Base-by-base conservation (phyloP, 2,888 invertebrate species). In the Adelphocoris suturalis region DNA sequence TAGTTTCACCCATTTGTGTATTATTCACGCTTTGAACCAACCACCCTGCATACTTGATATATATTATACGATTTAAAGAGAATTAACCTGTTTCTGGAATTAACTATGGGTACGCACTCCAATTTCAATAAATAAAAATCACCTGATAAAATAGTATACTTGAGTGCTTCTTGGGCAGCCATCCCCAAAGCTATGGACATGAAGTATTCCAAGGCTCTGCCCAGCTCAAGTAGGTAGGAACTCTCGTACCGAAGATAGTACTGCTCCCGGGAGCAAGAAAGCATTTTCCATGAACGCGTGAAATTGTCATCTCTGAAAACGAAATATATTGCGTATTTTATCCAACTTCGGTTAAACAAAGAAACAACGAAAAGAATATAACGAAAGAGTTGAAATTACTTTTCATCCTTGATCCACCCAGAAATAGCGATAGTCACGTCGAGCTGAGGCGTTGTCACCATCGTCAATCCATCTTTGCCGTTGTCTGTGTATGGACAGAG, bases 241-340 rank as follows among this genome's bases (percentile, higher is more conserved):
- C 95, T 94, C 92, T 96, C 96, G 93, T 95, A 96, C 91, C 94
- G 93, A 13, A 96, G 93, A 90, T 94, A 94, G 93, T 96, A 96
- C 93, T 96, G 96, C 92, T 96, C 96, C 88, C 94, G 92, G 4
- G 95, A 95, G 91, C 94, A 93, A 80, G 94, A 93, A 90, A 96
- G 92, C 91, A 94, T 94, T 90, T 93, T 93, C 96, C 96, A 96
- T 0, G 95, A 95, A 87, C 93, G 93, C 14, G 82, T 82, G 52
- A 94, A 93, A 90, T 93, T 93, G 90, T 93, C 93, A 28, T 93
- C 93, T 37, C 92, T 92, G 80, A 19, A 80, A 88, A 61, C 52
- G 12, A 14, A 16, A 52, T 14, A 52, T 52, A 37, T 37, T 7
- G 3, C 52, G 11, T 3, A 52, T 52, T 14, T 75, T 5, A 75